A percentile compares a stretch with the other conserved stretches of the same genome.
phyloP scores from a whole-genome alignment of 1,140 invertebrate species.

The Brachionus manjavacas region DNA sequence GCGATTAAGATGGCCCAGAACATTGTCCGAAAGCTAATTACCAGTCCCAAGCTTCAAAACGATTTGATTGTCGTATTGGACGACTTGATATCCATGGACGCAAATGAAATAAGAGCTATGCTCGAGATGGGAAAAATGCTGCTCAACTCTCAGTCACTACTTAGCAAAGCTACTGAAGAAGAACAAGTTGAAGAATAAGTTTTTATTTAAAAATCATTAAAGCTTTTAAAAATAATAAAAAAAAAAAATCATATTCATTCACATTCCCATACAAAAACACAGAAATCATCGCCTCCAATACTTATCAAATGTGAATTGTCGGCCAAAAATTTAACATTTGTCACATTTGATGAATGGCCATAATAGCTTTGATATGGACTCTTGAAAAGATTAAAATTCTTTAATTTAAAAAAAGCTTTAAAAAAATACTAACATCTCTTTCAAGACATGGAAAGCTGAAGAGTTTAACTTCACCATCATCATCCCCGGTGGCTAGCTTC shows the following conservation, averaged over 20 bases:
- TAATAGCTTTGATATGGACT: slow-evolving; percentile 49
- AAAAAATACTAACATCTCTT: slow-evolving; percentile 51
- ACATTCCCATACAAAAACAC: slow-evolving; percentile 53
- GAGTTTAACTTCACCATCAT: slow-evolving; percentile 56
- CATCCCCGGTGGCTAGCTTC: slow-evolving; percentile 56
- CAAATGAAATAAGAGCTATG: background rate
- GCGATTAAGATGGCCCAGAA: background rate
- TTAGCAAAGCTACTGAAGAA: background rate
- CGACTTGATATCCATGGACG: background rate
- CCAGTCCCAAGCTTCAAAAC: background rate
- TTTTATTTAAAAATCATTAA: slow-evolving; percentile 2
- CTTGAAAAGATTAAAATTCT: slow-evolving; percentile 44
- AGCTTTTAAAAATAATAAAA: background rate
- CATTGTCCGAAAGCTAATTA: background rate
- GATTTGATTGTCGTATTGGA: background rate
- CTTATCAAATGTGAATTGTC: slow-evolving; percentile 53
- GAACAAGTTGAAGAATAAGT: background rate
- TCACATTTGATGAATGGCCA: slow-evolving; percentile 56
- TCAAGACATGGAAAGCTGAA: slow-evolving; percentile 54
- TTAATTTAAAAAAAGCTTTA: background rate
- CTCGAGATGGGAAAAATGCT: background rate
- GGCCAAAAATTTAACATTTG: slow-evolving; percentile 53
- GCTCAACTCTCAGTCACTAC: background rate
- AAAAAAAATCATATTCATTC: background rate
- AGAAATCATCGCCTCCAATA: slow-evolving; percentile 55